phyloP scores from a whole-genome alignment of 2,113 vertebrate species.

The Hippopotamus amphibius region DNA sequence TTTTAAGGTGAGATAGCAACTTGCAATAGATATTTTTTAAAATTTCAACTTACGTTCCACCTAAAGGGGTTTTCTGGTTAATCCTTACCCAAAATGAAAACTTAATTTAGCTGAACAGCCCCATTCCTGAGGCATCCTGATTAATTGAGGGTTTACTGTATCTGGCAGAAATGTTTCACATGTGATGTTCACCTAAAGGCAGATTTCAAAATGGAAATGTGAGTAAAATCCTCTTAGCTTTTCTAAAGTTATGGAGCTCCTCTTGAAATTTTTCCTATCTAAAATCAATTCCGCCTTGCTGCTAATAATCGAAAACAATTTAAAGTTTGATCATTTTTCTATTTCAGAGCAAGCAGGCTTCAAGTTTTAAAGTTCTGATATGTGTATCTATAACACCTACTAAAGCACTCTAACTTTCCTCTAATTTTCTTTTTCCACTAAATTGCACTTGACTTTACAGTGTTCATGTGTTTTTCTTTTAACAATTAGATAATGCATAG shows the following conservation, averaged over 20 bases:
- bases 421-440: not conserved
- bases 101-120: slow-evolving; percentile 35
- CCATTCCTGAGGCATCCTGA: slow-evolving; percentile 11
- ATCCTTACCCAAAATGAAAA: slow-evolving; percentile 32
- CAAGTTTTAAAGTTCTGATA: not conserved
- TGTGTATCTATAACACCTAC: accelerated
- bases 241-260: not conserved
- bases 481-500: not conserved
- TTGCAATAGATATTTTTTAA: not conserved
- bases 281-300: slow-evolving; percentile 38
- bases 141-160: slow-evolving; percentile 54
- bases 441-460: not conserved
- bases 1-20: not conserved
- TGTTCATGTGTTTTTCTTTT: not conserved
- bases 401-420: not conserved
- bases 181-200: slow-evolving; percentile 1
- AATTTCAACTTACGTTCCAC: slow-evolving; percentile 5
- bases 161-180: slow-evolving; percentile 1
- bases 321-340: not conserved
- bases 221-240: slow-evolving; percentile 31
- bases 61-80: slow-evolving; percentile 48
- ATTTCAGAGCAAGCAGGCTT: slow-evolving; percentile 7
- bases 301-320: not conserved
- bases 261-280: not conserved
- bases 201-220: slow-evolving; percentile 55